phyloP scores from a whole-genome alignment of 2,113 vertebrate species.

The Uropsilus gracilis region DNA sequence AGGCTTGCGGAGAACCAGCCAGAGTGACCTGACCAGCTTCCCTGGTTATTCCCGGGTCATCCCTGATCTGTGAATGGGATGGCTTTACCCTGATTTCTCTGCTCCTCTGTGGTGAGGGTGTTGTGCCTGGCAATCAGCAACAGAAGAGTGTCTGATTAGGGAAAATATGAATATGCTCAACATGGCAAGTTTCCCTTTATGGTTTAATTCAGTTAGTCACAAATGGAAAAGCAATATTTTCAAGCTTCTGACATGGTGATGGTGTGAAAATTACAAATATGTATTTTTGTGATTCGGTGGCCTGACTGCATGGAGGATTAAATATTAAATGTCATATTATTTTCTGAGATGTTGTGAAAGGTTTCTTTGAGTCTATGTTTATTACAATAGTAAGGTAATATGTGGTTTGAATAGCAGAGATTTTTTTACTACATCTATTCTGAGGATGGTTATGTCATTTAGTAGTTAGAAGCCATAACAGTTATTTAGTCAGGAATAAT shows the following conservation, averaged over 20 bases:
- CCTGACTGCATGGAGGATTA: neutral
- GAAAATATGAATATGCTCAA: neutral
- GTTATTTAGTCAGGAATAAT: neutral
- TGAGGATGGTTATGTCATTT: neutral
- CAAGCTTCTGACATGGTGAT: neutral
- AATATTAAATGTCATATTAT: neutral
- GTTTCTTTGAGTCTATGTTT: neutral
- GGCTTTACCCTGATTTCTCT: neutral
- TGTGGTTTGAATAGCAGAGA: neutral
- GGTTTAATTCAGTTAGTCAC: neutral
- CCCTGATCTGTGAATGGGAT: neutral
- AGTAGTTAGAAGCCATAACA: neutral
- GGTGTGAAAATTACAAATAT: neutral
- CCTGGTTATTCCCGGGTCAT: neutral
- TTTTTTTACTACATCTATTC: conserved; percentile 16
- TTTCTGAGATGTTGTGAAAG: neutral
- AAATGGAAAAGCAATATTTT: conserved; percentile 16
- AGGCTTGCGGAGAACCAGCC: neutral
- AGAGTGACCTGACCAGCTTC: neutral
- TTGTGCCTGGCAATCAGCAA: neutral
- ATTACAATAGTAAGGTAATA: neutral
- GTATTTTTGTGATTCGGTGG: neutral
- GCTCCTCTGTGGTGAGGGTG: neutral
- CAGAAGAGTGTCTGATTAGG: neutral
- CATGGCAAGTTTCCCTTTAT: neutral